Evolutionary conservation across 2,888 invertebrate genomes (phyloP), one percentile per base, ranked within the genome.

Genomic region (Hipparchia semele): DNA sequence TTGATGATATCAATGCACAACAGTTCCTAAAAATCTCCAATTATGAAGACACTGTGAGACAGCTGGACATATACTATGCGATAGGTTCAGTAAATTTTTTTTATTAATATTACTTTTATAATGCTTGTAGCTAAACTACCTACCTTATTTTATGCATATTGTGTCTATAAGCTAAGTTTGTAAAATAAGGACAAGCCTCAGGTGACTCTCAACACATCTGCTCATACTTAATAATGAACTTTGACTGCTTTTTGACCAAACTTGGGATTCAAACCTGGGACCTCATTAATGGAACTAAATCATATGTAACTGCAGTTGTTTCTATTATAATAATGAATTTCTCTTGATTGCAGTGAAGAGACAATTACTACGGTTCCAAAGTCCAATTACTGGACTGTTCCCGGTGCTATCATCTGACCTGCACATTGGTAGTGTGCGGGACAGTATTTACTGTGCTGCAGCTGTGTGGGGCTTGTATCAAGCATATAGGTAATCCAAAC

Each of bases 381-480:
- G 98, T 87, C 97, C 98, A 65, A 98, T 98, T 70, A 98, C 98
- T 59, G 99, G 99, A 0, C 89, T 99, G 39, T 99, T 99, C 89
- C 99, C 99, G 2, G 96, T 97, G 79, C 87, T 97, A 84, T 97
- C 98, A 70, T 96, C 95, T 70, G 98, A 98, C 83, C 95, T 96
- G 73, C 95, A 95, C 82, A 95, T 97, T 74, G 98, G 97, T 6
- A 99, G 98, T 86, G 97, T 99, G 60, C 95, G 99, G 68, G 99
- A 99, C 84, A 99, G 99, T 90, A 97, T 99, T 79, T 99, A 99
- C 87, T 99, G 99, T 95, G 99, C 99, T 39, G 96, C 98, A 75
- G 98, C 99, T 5, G 96, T 99, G 51, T 99, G 99, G 99, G 98
- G 99, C 79, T 94, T 99, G 65, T 98, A 99, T 87, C 99, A 99